phyloP scores from a whole-genome alignment of 2,888 invertebrate species.

The Hypsopygia costalis region DNA sequence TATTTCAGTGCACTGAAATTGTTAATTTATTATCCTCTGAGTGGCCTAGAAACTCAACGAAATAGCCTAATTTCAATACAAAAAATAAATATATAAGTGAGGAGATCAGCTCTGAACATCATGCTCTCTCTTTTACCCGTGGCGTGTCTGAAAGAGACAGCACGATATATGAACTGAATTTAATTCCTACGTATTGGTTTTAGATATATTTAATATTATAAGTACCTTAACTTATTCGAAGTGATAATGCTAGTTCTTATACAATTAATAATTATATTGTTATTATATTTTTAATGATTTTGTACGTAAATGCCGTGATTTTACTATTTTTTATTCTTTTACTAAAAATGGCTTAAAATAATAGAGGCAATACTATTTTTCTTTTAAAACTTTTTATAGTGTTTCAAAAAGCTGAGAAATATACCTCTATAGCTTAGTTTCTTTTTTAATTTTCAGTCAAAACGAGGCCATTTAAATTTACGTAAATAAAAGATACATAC shows the following conservation, averaged over 20 bases:
- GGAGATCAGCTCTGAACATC: not conserved
- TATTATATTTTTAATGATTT: conserved; percentile 23
- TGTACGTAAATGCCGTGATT: conserved; percentile 10
- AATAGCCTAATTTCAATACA: too few relatives aligned
- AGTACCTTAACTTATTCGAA: conserved; percentile 20
- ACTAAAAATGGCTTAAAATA: conserved; percentile 8
- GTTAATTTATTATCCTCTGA: too few relatives aligned
- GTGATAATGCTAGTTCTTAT: conserved; percentile 25
- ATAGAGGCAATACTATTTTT: not conserved
- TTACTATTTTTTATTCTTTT: conserved; percentile 11
- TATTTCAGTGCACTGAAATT: too few relatives aligned
- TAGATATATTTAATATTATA: conserved; percentile 10
- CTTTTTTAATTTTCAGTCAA: not conserved
- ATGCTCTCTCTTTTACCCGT: conserved; percentile 2
- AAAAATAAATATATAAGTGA: too few relatives aligned
- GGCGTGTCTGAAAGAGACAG: not conserved
- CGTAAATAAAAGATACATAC: not conserved
- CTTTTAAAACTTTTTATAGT: not conserved
- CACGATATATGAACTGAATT: not conserved
- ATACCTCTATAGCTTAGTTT: too few relatives aligned
- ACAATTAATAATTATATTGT: conserved; percentile 21
- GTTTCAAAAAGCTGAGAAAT: not conserved
- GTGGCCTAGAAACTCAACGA: too few relatives aligned
- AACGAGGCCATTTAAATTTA: not conserved
- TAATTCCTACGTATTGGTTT: conserved; percentile 1